Base-by-base conservation (phyloP, 2,797 vertebrate genomes). In the Champsocephalus gunnari region DNA sequence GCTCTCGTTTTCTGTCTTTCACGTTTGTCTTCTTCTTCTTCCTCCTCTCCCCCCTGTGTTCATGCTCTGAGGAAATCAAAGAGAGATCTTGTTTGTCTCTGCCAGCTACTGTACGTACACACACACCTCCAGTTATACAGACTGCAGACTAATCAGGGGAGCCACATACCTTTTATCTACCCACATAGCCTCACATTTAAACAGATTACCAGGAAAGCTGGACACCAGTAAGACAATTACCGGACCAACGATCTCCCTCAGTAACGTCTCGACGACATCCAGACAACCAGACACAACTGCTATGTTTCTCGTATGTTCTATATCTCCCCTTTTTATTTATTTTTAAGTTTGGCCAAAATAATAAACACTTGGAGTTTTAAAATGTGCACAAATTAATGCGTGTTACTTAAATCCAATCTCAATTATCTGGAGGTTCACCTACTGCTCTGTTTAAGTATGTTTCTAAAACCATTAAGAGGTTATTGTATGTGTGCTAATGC, bases 111-210 rank as follows among this genome's bases (percentile, higher is more conserved):
- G 80, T 85, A 84, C 84, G 73, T 60, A 79, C 82, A 49, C 80
- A 75, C 84, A 84, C 82, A 81, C 73, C 83, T 87, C 73, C 77
- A 80, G 84, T 90, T 77, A 87, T 72, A 87, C 71, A 57, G 66
- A 72, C 84, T 73, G 79, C 80, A 92, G 87, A 78, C 84, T 88
- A 88, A 92, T 92, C 85, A 89, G 89, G 85, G 83, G 81, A 88
- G 79, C 87, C 85, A 80, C 90, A 87, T 72, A 85, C 84, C 88
- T 92, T 94, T 94, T 92, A 94, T 94, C 92, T 87, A 71, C 86
- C 90, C 89, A 89, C 91, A 91, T 83, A 84, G 87, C 67, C 88
- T 92, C 76, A 75, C 86, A 84, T 94, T 91, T 94, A 92, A 94
- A 91, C 87, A 88, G 88, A 95, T 94, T 94, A 94, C 82, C 54